Base-by-base conservation (phyloP, 1,140 invertebrate species). In the Luehdorfia chinensis region DNA sequence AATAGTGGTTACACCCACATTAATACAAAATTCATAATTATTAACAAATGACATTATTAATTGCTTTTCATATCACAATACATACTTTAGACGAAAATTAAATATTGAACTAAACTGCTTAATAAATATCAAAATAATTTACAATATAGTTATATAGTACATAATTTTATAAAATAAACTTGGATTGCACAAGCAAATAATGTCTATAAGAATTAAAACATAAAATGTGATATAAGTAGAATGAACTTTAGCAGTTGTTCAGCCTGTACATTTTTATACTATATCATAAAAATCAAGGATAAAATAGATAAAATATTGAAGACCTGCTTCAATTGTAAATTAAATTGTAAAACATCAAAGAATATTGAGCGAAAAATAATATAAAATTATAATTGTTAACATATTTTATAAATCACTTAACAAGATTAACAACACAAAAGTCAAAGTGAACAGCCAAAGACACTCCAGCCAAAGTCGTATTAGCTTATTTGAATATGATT, bases 251-350 rank as follows among this genome's bases (percentile, higher is more conserved):
- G 14, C 11, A 41, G 15, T 8, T 6, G 21, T 8, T 7, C 4
- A 27, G 25, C 25, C n/a, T n/a, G n/a, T n/a, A n/a, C n/a, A 27
- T 7, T 27, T 27, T n/a, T 7, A 7, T n/a, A 27, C 7, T 3
- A 21, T 27, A 7, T 27, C 1, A n/a, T 1, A 27, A 9, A 7
- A 27, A 27, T 6, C 2, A 7, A 27, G 2, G 11, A 4, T 21
- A 21, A n/a, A 9, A n/a, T 2, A 30, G 25, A 23, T 21, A 47
- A 23, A 15, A 13, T 30, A 23, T 46, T 14, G 44, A 47, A 47
- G 45, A n/a, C 45, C 45, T 34, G 45, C 45, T 47, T 47, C 45
- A 34, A 47, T 34, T 18, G 4, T 30, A n/a, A n/a, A n/a, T n/a
- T 3, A 21, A 21, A 21, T 3, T 21, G 19, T 21, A 21, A 21